These are phyloP conservation scores for Brachypterus glaber DNA, from an alignment of 2,888 invertebrate species.

Conservation along the genomic window DNA sequence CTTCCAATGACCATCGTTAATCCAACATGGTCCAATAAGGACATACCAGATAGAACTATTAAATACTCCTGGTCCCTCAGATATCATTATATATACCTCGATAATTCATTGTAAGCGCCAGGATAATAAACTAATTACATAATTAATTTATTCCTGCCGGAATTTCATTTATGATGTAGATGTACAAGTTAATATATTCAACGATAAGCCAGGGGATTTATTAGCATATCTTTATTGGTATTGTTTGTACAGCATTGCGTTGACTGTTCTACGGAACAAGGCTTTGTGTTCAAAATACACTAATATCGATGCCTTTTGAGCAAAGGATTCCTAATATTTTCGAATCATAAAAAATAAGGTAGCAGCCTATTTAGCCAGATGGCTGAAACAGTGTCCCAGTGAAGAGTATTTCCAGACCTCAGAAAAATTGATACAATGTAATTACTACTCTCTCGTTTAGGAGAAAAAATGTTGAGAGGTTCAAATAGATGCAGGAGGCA, in stretches of 20 bases:
- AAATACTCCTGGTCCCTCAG: slow-evolving; percentile 20
- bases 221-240: slow-evolving; percentile 1
- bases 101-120: slow-evolving; percentile 23
- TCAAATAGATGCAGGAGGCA: no score
- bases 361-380: no score
- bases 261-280: no score
- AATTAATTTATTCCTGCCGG: slow-evolving; percentile 26
- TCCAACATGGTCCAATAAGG: slow-evolving; percentile 5
- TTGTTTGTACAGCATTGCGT: slow-evolving; percentile 2
- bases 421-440: no score
- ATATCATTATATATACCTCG: slow-evolving; percentile 21
- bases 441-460: no score
- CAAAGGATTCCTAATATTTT: no score
- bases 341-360: no score
- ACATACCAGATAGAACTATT: slow-evolving; percentile 4
- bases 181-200: slow-evolving; percentile 14
- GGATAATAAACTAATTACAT: slow-evolving; percentile 27
- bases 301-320: no score
- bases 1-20: neutral
- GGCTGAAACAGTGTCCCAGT: no score
- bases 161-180: slow-evolving; percentile 20
- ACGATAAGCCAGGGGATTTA: slow-evolving; percentile 8
- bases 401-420: no score
- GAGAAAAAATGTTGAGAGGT: no score
- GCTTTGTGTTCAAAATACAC: no score